Conservation (phyloP, 2,113 vertebrate species). For the Rhinolophus sinicus region DNA sequence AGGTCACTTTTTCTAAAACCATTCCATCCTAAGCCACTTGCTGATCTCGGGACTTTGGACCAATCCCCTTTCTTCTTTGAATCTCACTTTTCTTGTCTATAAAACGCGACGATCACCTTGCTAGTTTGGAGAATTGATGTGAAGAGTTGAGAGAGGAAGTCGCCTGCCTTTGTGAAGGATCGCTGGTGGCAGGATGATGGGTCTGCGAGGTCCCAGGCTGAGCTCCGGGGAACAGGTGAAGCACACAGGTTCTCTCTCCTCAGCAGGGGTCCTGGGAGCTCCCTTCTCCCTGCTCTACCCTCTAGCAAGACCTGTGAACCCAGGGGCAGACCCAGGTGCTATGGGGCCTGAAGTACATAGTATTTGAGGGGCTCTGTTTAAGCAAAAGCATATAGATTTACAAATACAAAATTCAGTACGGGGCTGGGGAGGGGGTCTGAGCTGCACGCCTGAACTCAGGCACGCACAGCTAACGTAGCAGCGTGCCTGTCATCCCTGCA, state of each 20-base stretch:
- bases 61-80: neutral
- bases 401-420: neutral
- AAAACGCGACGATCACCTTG: rapidly evolving
- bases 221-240: neutral
- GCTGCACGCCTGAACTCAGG: rapidly evolving
- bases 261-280: neutral
- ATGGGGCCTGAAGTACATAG: neutral
- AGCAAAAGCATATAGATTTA: neutral
- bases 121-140: neutral
- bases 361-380: neutral
- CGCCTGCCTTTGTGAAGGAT: neutral
- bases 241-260: neutral
- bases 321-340: neutral
- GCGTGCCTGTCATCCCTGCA: neutral
- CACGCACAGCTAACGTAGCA: rapidly evolving
- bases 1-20: neutral
- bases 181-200: no score
- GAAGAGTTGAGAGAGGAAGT: neutral
- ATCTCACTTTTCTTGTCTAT: neutral
- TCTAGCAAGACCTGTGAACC: neutral
- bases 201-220: neutral
- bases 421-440: neutral
- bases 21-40: neutral
- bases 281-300: neutral
- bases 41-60: neutral